Evolutionary conservation across 2,888 invertebrate genomes (phyloP), one percentile per base, ranked within the genome.

Genomic region (Atethmia centrago): DNA sequence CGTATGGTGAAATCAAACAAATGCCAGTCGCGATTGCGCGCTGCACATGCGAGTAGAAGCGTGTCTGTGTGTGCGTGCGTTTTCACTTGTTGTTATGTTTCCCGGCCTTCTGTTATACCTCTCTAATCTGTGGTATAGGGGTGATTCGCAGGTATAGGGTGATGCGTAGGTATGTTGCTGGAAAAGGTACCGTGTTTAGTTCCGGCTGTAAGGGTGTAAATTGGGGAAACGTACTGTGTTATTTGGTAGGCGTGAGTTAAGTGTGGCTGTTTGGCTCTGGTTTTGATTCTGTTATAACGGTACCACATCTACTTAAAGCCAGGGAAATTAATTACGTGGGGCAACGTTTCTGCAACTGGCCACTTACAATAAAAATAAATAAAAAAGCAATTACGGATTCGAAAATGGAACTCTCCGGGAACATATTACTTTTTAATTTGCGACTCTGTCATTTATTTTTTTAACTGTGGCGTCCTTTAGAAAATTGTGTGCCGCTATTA

Each of bases 181-280:
- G 81, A 67, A 66, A 78, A 75, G 81, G 77, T 51, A 47, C 49
- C 55, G 49, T 40, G 67, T 67, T 81, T 78, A 68, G 67, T 75
- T 81, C 77, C 62, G 81, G 81, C 62, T 77, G 81, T 81, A 53
- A 81, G 67, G 77, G 77, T 56, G 77, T 42, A 81, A 78, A 78
- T 81, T 78, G 76, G 76, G 76, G 56, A 75, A 75, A 56, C 19
- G 62, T 14, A 42, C 62, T 68, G 67, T 63, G 81, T 58, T 81
- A 67, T 63, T 67, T 53, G 40, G 45, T 53, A 16, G 61, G 51
- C 42, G 28, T 74, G 62, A 63, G 74, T 74, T 66, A 58, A 62
- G 40, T 61, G 53, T 21, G 19, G 10, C 66, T 19, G 40, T 53
- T 59, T 74, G 63, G 25, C 1, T 21, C 14, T 53, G n/a, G 40